Conservation (phyloP, 37 sponge, comb jelly and placozoan genomes). For the Agelas oroides region DNA sequence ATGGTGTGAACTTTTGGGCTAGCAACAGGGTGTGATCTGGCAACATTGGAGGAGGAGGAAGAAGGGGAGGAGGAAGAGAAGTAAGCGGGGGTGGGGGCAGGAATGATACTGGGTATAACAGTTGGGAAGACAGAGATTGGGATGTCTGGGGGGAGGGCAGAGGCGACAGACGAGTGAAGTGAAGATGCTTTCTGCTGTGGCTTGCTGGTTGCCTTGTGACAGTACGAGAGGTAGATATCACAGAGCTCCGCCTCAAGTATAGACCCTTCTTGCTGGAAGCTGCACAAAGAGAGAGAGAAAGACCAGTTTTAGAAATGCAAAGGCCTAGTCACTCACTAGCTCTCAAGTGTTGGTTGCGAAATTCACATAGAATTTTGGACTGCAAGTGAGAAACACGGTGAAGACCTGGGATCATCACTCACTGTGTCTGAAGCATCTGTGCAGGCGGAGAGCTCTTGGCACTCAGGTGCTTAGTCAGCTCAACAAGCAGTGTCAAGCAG, state of each 20-base stretch:
- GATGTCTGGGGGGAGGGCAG: neutral
- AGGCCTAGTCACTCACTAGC: neutral
- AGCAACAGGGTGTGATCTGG: slow-evolving; percentile 4
- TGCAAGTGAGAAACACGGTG: neutral
- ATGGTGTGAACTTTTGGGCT: slow-evolving; percentile 47
- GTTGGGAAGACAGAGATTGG: neutral
- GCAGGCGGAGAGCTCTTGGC: slow-evolving; percentile 28
- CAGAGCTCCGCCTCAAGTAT: slow-evolving; percentile 61
- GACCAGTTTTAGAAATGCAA: neutral
- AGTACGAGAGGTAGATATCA: slow-evolving; percentile 69
- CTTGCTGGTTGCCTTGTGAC: slow-evolving; percentile 32
- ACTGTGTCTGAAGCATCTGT: slow-evolving; percentile 59
- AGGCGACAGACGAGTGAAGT: neutral
- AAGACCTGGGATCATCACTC: slow-evolving; percentile 2
- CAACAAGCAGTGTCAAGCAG: slow-evolving; percentile 39
- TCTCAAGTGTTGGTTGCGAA: too few species aligned
- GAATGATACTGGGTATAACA: too few species aligned
- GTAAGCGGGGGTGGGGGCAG: neutral
- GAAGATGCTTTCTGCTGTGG: neutral
- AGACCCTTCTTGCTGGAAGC: slow-evolving; percentile 53
- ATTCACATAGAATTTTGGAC: neutral
- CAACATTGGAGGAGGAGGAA: neutral
- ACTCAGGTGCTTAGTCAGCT: slow-evolving; percentile 17
- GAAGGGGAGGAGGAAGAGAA: neutral
- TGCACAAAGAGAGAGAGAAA: slow-evolving; percentile 12